Conservation (phyloP, 92 coral and sea anemone species). For the Heliopora coerulea region DNA sequence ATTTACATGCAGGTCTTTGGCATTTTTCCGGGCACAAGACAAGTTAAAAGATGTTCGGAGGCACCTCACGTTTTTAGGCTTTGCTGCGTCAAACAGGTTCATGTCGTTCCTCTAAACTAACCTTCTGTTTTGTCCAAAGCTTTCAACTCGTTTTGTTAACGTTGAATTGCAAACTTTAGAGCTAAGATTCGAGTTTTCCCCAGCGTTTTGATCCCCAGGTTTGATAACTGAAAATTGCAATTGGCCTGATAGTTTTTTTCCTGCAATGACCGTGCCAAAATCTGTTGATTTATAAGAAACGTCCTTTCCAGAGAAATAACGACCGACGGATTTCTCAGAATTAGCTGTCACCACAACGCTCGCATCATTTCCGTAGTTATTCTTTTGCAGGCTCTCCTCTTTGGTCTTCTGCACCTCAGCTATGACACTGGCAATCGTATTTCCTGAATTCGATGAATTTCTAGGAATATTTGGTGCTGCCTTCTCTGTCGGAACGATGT, state of each 20-base stretch:
- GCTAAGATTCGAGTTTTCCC: slow-evolving; percentile 17
- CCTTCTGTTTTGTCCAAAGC: too few relatives aligned
- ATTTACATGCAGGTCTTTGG: not conserved
- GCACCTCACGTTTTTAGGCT: too few relatives aligned
- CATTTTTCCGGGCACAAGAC: too few relatives aligned
- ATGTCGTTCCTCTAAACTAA: too few relatives aligned
- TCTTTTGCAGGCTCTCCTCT: not conserved
- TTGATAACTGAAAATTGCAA: slow-evolving; percentile 12
- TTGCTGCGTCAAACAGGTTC: too few relatives aligned
- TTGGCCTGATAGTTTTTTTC: not conserved
- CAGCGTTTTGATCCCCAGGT: not conserved
- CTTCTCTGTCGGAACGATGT: not conserved
- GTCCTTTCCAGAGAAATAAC: slow-evolving; percentile 2
- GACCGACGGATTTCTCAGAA: slow-evolving; percentile 4
- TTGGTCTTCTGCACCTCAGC: not conserved
- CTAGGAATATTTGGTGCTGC: not conserved
- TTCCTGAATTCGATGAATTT: not conserved
- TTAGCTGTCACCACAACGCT: slow-evolving; percentile 25
- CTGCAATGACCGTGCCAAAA: slow-evolving; percentile 27
- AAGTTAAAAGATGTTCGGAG: too few relatives aligned
- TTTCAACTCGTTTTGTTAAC: too few relatives aligned
- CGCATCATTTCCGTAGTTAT: slow-evolving; percentile 24
- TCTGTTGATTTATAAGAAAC: not conserved
- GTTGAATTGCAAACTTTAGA: not conserved
- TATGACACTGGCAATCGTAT: slow-evolving; percentile 5